These are phyloP conservation scores for Onychomys torridus DNA, from an alignment of 2,797 vertebrate species.

Conservation along the genomic window DNA sequence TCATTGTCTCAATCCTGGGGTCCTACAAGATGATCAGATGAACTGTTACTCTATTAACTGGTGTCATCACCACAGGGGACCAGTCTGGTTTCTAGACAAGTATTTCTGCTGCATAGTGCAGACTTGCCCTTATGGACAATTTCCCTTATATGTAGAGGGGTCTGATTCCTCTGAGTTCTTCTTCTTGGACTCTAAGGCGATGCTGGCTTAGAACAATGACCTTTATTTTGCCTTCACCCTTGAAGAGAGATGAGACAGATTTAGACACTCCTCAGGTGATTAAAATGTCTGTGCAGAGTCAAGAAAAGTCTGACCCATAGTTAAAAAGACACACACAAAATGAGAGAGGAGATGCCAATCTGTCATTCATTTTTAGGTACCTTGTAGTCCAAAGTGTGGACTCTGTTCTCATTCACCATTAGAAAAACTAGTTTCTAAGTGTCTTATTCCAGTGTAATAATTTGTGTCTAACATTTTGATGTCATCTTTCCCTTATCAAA, in stretches of 20 bases:
- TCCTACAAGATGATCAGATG: neutral
- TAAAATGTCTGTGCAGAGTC: neutral
- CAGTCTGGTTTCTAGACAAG: neutral
- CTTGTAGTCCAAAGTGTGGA: too few species aligned
- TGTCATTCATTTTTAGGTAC: neutral
- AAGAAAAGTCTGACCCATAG: neutral
- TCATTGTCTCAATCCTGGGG: neutral
- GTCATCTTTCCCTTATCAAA: neutral
- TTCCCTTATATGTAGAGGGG: neutral
- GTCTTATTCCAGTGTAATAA: neutral
- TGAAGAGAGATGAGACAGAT: neutral
- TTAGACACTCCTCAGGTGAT: neutral
- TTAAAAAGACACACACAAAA: neutral
- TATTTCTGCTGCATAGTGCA: neutral
- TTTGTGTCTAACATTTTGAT: neutral
- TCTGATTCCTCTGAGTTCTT: neutral
- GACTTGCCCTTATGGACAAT: neutral
- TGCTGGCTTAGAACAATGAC: neutral
- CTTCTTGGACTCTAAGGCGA: neutral
- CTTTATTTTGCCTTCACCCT: neutral
- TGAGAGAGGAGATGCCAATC: neutral
- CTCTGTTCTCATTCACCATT: neutral
- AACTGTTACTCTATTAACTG: neutral
- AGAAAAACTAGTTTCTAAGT: neutral
- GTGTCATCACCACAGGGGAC: neutral